phyloP scores from a whole-genome alignment of 2,797 vertebrate species.

The Sebastes nivosus region DNA sequence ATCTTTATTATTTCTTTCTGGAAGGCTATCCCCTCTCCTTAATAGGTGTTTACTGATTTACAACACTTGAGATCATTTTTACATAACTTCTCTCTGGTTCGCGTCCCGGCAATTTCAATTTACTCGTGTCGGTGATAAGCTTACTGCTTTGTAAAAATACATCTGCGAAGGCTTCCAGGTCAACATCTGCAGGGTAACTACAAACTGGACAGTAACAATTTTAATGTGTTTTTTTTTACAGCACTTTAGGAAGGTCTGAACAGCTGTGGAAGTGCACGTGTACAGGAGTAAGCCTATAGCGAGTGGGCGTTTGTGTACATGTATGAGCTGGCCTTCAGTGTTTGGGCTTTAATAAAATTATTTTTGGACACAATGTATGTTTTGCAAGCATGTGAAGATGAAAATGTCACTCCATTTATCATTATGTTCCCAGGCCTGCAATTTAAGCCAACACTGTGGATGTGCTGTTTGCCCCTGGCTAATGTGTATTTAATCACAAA shows the following conservation, averaged over 20 bases:
- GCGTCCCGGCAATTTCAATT: background rate
- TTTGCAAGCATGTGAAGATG: background rate
- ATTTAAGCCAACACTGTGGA: conserved; percentile 23
- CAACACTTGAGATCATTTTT: conserved; percentile 6
- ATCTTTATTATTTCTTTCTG: conserved; percentile 24
- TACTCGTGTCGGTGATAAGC: background rate
- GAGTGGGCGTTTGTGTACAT: background rate
- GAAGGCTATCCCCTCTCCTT: background rate
- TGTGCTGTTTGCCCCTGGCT: conserved; percentile 7
- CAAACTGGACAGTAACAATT: conserved; percentile 34
- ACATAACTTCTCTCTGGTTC: background rate
- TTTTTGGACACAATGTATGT: background rate
- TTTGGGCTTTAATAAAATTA: background rate
- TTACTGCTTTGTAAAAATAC: conserved; percentile 42
- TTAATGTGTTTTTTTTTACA: conserved; percentile 24
- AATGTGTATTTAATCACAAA: conserved; percentile 27
- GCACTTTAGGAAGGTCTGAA: conserved; percentile 9
- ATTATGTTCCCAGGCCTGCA: conserved; percentile 12
- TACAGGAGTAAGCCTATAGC: background rate
- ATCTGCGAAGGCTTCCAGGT: conserved; percentile 40
- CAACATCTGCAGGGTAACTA: conserved; percentile 50
- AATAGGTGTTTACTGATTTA: conserved; percentile 28
- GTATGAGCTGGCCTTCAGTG: background rate
- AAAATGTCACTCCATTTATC: conserved; percentile 3
- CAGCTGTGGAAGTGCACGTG: conserved; percentile 36